phyloP scores from a whole-genome alignment of 2,113 vertebrate genomes.

The Apaloderma vittatum region DNA sequence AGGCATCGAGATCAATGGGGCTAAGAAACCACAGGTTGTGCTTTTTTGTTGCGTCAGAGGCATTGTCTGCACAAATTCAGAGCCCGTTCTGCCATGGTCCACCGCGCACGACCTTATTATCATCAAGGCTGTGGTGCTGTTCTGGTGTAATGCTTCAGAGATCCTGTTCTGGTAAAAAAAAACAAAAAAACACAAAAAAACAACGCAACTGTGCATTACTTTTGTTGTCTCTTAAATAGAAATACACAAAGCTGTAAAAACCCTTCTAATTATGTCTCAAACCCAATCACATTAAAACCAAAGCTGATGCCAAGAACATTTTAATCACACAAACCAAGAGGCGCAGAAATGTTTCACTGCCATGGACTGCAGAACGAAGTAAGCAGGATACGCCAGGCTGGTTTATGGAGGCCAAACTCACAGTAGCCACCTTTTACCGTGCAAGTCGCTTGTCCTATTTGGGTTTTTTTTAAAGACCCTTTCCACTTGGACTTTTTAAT shows the following conservation, averaged over 20 bases:
- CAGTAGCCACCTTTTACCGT: neutral
- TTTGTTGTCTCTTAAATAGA: slow-evolving; percentile 54
- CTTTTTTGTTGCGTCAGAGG: neutral
- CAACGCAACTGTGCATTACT: neutral
- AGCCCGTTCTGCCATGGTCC: neutral
- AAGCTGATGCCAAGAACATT: slow-evolving; percentile 59
- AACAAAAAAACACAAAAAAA: too few relatives aligned
- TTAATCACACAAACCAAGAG: slow-evolving; percentile 42
- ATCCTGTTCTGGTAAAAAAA: neutral
- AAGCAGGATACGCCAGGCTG: neutral
- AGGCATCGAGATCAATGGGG: neutral
- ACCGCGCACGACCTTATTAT: neutral
- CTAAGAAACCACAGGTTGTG: neutral
- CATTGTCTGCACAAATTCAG: neutral
- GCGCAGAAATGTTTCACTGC: neutral
- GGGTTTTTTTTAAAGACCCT: neutral
- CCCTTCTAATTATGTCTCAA: slow-evolving; percentile 53
- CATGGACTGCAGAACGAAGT: neutral
- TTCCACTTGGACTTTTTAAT: neutral
- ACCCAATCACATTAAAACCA: slow-evolving; percentile 31
- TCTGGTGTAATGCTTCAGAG: neutral
- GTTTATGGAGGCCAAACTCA: neutral
- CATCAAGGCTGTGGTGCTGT: neutral
- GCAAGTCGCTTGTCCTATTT: neutral
- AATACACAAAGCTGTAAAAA: slow-evolving; percentile 63